Percentiles rank a stretch among this genome's conserved stretches.
Conservation (phyloP, 2,113 vertebrate species). For the Colinus virginianus region DNA sequence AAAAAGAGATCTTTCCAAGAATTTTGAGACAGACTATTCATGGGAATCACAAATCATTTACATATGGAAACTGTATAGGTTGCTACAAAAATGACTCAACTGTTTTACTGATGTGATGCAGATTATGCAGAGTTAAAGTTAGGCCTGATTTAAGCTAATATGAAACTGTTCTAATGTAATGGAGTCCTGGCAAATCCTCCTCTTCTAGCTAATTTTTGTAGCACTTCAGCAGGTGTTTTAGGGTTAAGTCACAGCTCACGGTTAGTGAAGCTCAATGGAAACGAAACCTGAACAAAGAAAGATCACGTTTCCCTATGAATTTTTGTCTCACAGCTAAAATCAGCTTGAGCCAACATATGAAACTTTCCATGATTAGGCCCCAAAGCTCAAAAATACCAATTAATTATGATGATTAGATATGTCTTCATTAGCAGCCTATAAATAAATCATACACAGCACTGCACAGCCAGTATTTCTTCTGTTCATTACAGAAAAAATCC, state of each 20-base stretch:
- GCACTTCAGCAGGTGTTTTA: not conserved
- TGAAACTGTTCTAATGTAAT: not conserved
- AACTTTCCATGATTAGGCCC: conserved; percentile 75
- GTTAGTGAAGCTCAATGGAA: not conserved
- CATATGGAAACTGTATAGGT: not conserved
- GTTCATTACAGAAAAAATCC: conserved; percentile 45
- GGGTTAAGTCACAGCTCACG: conserved; percentile 10
- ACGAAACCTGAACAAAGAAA: conserved; percentile 38
- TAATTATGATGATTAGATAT: conserved; percentile 84
- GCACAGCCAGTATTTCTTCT: conserved; percentile 59
- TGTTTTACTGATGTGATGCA: not conserved
- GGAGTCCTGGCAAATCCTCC: not conserved
- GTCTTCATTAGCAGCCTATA: conserved; percentile 83
- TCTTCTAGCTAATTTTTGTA: not conserved
- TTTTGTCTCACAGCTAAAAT: conserved; percentile 59
- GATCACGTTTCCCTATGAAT: conserved; percentile 35
- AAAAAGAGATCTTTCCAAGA: too few relatives aligned
- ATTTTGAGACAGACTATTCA: too few relatives aligned
- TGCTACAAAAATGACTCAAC: not conserved
- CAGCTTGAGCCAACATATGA: conserved; percentile 60
- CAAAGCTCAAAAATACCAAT: conserved; percentile 80
- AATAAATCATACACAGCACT: conserved; percentile 80
- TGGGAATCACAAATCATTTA: too few relatives aligned
- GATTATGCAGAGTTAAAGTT: not conserved
- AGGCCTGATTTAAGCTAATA: not conserved